phyloP scores from a whole-genome alignment of 2,888 invertebrate species.

The Cyclophora punctaria region DNA sequence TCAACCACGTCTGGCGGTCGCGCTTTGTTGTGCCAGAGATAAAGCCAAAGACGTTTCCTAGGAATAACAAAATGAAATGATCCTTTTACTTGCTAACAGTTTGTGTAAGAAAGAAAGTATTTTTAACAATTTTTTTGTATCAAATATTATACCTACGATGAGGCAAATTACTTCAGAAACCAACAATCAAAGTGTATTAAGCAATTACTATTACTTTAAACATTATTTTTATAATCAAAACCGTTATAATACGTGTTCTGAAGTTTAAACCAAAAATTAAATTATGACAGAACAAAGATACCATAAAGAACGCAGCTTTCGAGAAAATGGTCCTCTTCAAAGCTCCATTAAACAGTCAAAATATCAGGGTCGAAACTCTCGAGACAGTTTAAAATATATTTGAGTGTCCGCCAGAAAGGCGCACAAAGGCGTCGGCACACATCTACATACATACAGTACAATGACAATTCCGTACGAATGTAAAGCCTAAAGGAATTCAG shows the following conservation, averaged over 20 bases:
- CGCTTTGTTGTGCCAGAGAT: slow-evolving; percentile 47
- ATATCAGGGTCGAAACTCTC: not conserved
- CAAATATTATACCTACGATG: too few species aligned
- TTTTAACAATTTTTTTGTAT: too few species aligned
- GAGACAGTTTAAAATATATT: slow-evolving; percentile 12
- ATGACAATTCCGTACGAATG: slow-evolving; percentile 49
- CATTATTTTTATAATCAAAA: too few species aligned
- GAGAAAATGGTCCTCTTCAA: too few species aligned
- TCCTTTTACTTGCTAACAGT: slow-evolving; percentile 14
- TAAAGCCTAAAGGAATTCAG: slow-evolving; percentile 62
- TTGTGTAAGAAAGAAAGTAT: too few species aligned
- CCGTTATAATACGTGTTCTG: too few species aligned
- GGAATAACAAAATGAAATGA: slow-evolving; percentile 50
- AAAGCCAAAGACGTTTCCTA: slow-evolving; percentile 39
- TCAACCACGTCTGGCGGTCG: slow-evolving; percentile 35
- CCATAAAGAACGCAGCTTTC: too few species aligned
- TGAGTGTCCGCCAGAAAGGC: slow-evolving; percentile 14
- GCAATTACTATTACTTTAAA: too few species aligned
- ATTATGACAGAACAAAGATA: too few species aligned
- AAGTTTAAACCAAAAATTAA: too few species aligned
- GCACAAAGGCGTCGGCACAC: slow-evolving; percentile 18
- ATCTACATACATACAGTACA: slow-evolving; percentile 25
- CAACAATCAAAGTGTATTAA: too few species aligned
- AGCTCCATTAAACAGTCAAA: slow-evolving; percentile 2
- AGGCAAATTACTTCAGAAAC: too few species aligned